A percentile compares a stretch with the other conserved stretches of the same genome.
These are phyloP conservation scores for Crotalus horridus DNA, from an alignment of 2,113 vertebrate genomes.

Conservation along the genomic window DNA sequence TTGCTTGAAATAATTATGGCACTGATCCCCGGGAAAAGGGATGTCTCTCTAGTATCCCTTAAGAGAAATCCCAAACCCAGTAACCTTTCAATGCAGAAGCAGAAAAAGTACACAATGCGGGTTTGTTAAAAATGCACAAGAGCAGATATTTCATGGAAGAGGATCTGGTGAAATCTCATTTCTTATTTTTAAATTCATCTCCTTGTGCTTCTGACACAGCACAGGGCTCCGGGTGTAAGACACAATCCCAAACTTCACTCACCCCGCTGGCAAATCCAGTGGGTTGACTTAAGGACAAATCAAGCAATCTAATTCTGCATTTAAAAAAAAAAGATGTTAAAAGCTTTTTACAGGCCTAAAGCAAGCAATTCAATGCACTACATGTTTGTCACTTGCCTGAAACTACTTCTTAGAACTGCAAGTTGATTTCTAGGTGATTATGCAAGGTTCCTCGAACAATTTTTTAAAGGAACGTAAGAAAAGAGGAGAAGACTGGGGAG, in stretches of 20 bases:
- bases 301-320: slow-evolving; percentile 25
- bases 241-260: not conserved
- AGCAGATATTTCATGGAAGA: slow-evolving; percentile 11
- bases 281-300: slow-evolving; percentile 50
- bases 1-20: slow-evolving; percentile 1
- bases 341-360: slow-evolving; percentile 23
- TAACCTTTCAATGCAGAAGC: not conserved
- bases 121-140: slow-evolving; percentile 12
- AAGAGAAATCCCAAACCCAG: slow-evolving; percentile 10
- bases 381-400: slow-evolving; percentile 18
- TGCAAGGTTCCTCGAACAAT: slow-evolving; percentile 26
- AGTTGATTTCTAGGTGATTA: slow-evolving; percentile 23
- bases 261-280: slow-evolving; percentile 25
- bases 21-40: not conserved
- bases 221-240: slow-evolving; percentile 5
- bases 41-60: not conserved
- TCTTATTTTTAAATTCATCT: not conserved
- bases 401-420: slow-evolving; percentile 22
- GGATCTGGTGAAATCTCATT: not conserved
- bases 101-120: not conserved
- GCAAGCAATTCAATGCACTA: slow-evolving; percentile 38
- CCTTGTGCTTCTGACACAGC: slow-evolving; percentile 31
- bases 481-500: slow-evolving; percentile 6
- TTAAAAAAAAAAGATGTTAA: not conserved
- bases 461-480: slow-evolving; percentile 11